Percentiles rank a stretch among this genome's conserved stretches.
These are phyloP conservation scores for Chaetops frenatus DNA, from an alignment of 2,113 vertebrate genomes.

Conservation along the genomic window DNA sequence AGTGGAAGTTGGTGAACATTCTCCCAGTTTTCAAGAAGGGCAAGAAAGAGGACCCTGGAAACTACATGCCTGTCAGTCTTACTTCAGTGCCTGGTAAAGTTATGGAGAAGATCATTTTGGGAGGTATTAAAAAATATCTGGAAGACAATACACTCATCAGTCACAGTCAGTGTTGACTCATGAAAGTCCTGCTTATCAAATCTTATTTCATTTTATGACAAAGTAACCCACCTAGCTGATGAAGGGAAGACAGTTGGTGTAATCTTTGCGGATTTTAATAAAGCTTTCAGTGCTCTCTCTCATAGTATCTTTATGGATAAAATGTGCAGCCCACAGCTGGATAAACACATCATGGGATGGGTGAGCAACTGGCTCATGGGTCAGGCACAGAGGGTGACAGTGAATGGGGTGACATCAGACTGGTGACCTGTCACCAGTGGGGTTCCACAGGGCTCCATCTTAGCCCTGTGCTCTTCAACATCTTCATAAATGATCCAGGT, in stretches of 20 bases:
- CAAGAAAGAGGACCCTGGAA: not conserved
- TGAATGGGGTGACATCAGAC: not conserved
- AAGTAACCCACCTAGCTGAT: not conserved
- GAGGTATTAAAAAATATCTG: not conserved
- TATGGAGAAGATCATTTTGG: not conserved
- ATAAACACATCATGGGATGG: not conserved
- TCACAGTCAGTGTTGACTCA: not conserved
- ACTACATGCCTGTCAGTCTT: not conserved
- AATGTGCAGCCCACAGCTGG: not conserved
- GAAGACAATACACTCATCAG: too few relatives aligned
- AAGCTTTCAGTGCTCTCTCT: not conserved
- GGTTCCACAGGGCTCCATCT: not conserved
- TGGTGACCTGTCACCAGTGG: not conserved
- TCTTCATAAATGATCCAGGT: not conserved
- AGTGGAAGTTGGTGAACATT: not conserved
- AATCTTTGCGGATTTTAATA: not conserved
- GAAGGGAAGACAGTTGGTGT: not conserved
- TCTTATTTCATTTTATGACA: not conserved
- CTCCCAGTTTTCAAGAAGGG: not conserved
- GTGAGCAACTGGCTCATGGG: not conserved
- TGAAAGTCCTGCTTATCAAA: not conserved
- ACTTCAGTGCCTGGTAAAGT: not conserved
- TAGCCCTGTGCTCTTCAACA: not conserved
- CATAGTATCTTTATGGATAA: not conserved
- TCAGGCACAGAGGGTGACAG: accelerated